These are phyloP conservation scores for Laspeyria flexula DNA, from an alignment of 2,888 invertebrate species.

Conservation along the genomic window DNA sequence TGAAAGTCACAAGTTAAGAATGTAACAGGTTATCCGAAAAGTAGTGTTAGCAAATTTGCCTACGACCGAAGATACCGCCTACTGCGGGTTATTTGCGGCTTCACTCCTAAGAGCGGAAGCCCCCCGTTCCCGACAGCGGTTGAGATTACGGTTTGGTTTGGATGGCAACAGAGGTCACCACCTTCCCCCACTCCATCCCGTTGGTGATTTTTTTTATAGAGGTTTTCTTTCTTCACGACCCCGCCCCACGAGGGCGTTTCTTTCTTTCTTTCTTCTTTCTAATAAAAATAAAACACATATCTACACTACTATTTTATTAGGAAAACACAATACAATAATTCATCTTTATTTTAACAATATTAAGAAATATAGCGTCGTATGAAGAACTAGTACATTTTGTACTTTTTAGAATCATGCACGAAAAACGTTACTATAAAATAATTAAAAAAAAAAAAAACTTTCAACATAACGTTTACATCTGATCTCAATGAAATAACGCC, in stretches of 20 bases:
- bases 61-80: too few species aligned
- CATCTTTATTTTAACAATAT: conserved; percentile 76
- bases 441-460: conserved; percentile 53
- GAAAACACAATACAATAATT: conserved; percentile 83
- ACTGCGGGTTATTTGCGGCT: too few species aligned
- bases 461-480: conserved; percentile 60
- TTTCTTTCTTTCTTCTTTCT: neutral
- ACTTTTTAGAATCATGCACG: conserved; percentile 72
- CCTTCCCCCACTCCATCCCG: too few species aligned
- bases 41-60: too few species aligned
- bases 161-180: too few species aligned
- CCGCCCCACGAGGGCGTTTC: too few species aligned
- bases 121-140: too few species aligned
- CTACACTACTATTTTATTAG: conserved; percentile 80
- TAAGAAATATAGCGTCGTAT: conserved; percentile 69
- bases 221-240: neutral
- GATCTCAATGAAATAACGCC: conserved; percentile 43
- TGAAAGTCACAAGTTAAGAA: too few species aligned
- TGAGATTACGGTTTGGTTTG: too few species aligned
- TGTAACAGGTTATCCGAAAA: too few species aligned
- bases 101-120: too few species aligned
- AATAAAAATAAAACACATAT: conserved; percentile 63
- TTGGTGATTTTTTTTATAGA: neutral
- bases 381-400: conserved; percentile 72
- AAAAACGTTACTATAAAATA: conserved; percentile 67